Conservation (phyloP, 1,140 invertebrate genomes). For the Lysiphlebus fabarum region DNA sequence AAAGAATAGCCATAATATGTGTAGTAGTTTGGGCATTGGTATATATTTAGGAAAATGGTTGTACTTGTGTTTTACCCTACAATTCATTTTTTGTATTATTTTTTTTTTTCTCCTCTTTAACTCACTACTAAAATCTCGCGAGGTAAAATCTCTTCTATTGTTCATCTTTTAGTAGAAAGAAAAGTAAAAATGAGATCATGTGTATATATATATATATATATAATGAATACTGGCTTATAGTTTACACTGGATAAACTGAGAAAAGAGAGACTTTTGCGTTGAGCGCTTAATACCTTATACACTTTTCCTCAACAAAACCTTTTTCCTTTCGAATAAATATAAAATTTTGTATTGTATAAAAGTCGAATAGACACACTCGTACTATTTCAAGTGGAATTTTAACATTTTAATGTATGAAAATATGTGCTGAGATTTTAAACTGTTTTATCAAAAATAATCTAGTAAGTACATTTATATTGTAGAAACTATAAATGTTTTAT, state of each 20-base stretch:
- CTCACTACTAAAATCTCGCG: conserved; percentile 24
- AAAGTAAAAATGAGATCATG: conserved; percentile 35
- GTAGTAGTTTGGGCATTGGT: not conserved
- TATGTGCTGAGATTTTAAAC: no score
- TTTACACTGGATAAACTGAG: conserved; percentile 32
- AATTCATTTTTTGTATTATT: no score
- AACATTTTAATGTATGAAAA: conserved; percentile 8
- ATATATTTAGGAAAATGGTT: no score
- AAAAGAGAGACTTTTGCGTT: conserved; percentile 27
- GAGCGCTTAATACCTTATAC: conserved; percentile 35
- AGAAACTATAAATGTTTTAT: no score
- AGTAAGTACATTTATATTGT: no score
- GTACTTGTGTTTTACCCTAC: no score
- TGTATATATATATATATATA: not conserved
- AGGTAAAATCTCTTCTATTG: conserved; percentile 43
- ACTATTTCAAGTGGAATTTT: conserved; percentile 22
- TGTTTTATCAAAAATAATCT: no score
- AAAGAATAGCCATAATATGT: not conserved
- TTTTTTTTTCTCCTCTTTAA: not conserved
- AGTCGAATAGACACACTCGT: conserved; percentile 13
- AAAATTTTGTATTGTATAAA: not conserved
- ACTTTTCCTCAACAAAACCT: conserved; percentile 1
- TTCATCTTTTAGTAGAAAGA: conserved; percentile 42
- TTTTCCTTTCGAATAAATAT: not conserved
- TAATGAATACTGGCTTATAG: conserved; percentile 31